Evolutionary conservation across 1,140 invertebrate species (phyloP).

Genomic region (Pararge aegeria): DNA sequence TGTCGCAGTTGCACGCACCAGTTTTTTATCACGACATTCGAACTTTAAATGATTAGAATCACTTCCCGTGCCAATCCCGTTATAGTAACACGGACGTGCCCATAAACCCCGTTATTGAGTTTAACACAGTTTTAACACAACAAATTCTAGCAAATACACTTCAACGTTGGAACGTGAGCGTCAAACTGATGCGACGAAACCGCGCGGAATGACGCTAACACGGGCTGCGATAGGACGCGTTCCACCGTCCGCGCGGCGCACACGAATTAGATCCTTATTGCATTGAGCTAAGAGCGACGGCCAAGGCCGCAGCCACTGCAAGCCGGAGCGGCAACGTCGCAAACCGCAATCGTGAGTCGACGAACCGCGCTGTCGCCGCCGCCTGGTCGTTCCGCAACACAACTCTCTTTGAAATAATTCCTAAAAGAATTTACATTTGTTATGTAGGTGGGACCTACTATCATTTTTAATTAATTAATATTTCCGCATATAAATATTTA

Average conservation of each 20-base stretch:
- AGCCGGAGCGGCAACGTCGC: constrained; percentile 6
- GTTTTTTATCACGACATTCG: neutral
- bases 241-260: neutral
- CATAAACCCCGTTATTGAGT: no score
- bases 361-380: neutral
- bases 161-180: constrained; percentile 16
- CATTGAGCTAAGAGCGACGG: neutral
- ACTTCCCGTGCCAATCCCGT: neutral
- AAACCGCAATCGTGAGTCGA: constrained; percentile 1
- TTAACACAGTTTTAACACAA: neutral
- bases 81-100: neutral
- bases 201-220: constrained; percentile 41
- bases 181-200: constrained; percentile 24
- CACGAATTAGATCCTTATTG: constrained; percentile 3
- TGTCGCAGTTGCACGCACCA: constrained; percentile 4
- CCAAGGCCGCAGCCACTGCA: neutral
- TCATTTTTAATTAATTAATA: no score
- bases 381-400: neutral
- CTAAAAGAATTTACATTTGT: neutral
- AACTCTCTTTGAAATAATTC: neutral
- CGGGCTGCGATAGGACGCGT: constrained; percentile 24
- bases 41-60: neutral
- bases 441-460: no score
- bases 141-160: neutral
- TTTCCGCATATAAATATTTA: no score